Evolutionary conservation across 2,113 vertebrate genomes (phyloP).

Genomic region (Heterotilapia buettikoferi): DNA sequence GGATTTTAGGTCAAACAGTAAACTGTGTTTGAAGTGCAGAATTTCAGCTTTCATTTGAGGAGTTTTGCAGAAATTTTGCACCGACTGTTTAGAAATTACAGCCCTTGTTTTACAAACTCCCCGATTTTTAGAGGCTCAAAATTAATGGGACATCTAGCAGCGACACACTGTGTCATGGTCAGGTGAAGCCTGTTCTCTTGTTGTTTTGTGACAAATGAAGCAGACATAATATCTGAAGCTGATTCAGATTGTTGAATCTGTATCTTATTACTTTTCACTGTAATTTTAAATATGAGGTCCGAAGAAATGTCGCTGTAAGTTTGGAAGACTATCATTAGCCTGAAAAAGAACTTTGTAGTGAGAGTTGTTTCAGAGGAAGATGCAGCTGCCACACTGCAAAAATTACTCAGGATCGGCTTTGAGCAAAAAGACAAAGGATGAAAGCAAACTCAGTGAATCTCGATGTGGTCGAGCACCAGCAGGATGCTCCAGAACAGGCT

Average conservation of each 20-base stretch:
- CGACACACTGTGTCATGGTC: background rate
- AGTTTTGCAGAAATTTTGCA: background rate
- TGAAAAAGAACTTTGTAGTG: background rate
- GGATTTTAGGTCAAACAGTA: accelerated
- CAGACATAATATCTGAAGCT: background rate
- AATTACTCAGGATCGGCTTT: background rate
- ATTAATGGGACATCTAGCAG: background rate
- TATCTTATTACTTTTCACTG: background rate
- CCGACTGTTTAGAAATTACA: background rate
- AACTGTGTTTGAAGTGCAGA: background rate
- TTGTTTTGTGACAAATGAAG: background rate
- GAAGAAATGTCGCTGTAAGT: background rate
- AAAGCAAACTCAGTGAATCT: background rate
- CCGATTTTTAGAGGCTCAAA: background rate
- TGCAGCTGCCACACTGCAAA: background rate
- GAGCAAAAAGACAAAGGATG: background rate
- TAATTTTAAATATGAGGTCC: accelerated
- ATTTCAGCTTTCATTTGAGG: background rate
- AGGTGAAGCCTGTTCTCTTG: background rate
- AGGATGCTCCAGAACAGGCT: background rate
- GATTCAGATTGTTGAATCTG: background rate
- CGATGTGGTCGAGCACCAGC: background rate
- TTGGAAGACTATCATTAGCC: background rate
- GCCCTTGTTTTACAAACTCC: background rate
- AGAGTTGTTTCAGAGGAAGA: background rate